Conservation (phyloP, 23 tunicate genomes). For the Clavelina lepadiformis region DNA sequence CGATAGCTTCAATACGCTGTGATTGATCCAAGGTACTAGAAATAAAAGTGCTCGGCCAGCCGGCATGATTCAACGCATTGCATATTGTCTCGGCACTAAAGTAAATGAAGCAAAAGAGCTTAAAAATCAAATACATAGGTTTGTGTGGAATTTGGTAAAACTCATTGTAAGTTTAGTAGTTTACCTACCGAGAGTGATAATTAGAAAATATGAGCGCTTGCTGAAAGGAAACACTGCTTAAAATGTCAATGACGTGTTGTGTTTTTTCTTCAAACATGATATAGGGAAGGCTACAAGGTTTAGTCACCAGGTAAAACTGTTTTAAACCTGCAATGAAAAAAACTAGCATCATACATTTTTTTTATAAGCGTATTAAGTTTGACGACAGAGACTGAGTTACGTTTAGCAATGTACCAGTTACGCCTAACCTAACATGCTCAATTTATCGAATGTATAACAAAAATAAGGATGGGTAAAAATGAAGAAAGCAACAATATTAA, state of each 20-base stretch:
- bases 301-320: constrained; percentile 49
- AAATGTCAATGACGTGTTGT: constrained; percentile 29
- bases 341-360: too few relatives aligned
- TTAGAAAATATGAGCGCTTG: constrained; percentile 80
- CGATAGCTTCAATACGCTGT: constrained; percentile 66
- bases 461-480: too few relatives aligned
- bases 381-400: too few relatives aligned
- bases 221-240: constrained; percentile 33
- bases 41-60: constrained; percentile 71
- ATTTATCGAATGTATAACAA: too few relatives aligned
- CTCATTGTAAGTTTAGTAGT: background rate
- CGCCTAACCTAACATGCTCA: too few relatives aligned
- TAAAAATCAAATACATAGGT: background rate
- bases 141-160: background rate
- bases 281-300: constrained; percentile 22
- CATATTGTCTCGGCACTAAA: constrained; percentile 50
- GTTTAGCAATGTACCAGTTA: too few relatives aligned
- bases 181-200: constrained; percentile 59
- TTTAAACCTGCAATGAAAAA: constrained; percentile 22
- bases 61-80: constrained; percentile 54
- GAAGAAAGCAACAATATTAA: too few relatives aligned
- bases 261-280: constrained; percentile 56
- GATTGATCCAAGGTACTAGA: constrained; percentile 72
- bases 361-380: too few relatives aligned
- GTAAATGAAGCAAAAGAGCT: background rate